phyloP scores from a whole-genome alignment of 1,140 invertebrate species.

The Eupeodes corollae region DNA sequence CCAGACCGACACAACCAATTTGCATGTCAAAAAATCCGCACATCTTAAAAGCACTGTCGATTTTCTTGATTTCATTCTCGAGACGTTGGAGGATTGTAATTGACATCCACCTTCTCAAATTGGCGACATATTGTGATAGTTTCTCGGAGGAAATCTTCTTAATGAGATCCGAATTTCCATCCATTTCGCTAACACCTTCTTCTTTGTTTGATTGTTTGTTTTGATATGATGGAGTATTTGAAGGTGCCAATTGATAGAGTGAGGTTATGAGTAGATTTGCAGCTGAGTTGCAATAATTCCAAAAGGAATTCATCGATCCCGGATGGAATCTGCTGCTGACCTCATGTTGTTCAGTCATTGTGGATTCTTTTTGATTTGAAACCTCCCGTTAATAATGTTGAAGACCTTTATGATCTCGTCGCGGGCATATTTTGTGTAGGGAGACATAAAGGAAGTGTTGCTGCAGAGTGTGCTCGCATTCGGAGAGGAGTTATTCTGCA shows the following conservation, averaged over 20 bases:
- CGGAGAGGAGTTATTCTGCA: conserved; percentile 13
- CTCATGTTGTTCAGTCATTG: conserved; percentile 15
- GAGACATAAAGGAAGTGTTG: conserved; percentile 22
- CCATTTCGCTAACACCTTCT: conserved; percentile 26
- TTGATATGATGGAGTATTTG: conserved; percentile 13
- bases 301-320: conserved; percentile 25
- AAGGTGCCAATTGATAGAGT: conserved; percentile 30
- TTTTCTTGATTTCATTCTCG: conserved; percentile 54
- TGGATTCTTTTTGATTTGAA: conserved; percentile 15
- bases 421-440: conserved; percentile 24
- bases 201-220: conserved; percentile 26
- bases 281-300: conserved; percentile 34
- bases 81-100: conserved; percentile 61
- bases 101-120: conserved; percentile 55
- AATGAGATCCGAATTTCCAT: conserved; percentile 32
- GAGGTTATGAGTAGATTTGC: conserved; percentile 28
- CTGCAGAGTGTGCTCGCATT: conserved; percentile 25
- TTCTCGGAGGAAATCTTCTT: conserved; percentile 29
- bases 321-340: conserved; percentile 11
- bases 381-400: conserved; percentile 27
- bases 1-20: conserved; percentile 56
- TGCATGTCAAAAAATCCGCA: conserved; percentile 57
- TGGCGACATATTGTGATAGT: conserved; percentile 30
- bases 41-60: conserved; percentile 52
- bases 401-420: conserved; percentile 38